Percentiles rank a stretch among this genome's conserved stretches.
Evolutionary conservation across 2,113 vertebrate species (phyloP).

Genomic region (Rhinichthys klamathensis): DNA sequence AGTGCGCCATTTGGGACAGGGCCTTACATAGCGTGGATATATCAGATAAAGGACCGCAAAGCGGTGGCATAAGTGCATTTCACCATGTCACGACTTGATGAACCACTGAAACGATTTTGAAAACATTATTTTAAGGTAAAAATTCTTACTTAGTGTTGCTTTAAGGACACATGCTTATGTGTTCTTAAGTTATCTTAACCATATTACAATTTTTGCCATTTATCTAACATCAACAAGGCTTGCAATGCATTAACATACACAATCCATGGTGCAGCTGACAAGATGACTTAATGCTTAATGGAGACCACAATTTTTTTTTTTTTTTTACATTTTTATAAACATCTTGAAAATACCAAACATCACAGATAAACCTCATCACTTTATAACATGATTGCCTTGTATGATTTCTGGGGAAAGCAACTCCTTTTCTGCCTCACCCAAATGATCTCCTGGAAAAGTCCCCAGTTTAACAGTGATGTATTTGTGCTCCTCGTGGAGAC

Average conservation of each 20-base stretch:
- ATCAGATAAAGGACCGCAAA: too few species aligned
- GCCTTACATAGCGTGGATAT: too few species aligned
- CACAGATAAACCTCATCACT: slow-evolving; percentile 33
- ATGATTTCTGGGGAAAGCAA: neutral
- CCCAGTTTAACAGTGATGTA: slow-evolving; percentile 40
- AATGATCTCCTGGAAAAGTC: slow-evolving; percentile 33
- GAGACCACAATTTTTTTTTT: neutral
- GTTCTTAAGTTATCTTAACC: neutral
- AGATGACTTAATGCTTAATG: neutral
- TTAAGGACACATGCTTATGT: neutral
- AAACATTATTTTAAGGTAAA: too few species aligned
- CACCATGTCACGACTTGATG: too few species aligned
- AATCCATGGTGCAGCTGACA: neutral
- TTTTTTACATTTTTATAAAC: neutral
- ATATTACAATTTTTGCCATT: neutral
- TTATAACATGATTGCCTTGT: neutral
- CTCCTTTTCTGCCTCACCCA: slow-evolving; percentile 26
- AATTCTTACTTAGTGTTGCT: too few species aligned
- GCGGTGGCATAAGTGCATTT: too few species aligned
- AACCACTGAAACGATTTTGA: too few species aligned
- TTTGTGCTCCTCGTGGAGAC: slow-evolving; percentile 35
- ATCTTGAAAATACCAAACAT: slow-evolving; percentile 12
- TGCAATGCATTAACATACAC: neutral
- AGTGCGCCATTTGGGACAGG: too few species aligned
- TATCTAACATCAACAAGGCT: neutral